Base-by-base conservation (phyloP, 2,888 invertebrate species). In the Volucella inanis region DNA sequence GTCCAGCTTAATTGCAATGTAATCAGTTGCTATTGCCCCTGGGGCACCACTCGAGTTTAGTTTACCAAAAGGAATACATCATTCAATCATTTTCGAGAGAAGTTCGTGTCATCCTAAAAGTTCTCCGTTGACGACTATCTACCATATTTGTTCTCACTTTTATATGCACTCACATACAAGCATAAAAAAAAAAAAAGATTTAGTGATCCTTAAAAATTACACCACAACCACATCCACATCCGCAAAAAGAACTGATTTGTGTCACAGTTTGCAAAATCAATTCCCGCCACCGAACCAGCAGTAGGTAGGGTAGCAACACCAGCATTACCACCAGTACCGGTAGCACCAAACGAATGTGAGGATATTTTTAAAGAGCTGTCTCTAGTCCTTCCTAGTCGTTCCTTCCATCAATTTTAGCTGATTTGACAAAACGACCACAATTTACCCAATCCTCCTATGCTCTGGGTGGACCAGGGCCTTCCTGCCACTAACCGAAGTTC, bases 211-310 rank as follows among this genome's bases (percentile, higher is more conserved):
- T 14, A 74, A 79, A 78, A 79, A 59, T 75, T 43, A 70, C 70
- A 84, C 74, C 83, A 74, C 50, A 78, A 50, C 62, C 74, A 38
- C 49, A 70, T 43, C 41, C 11, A n/a, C 47, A 22, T 31, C 31
- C 31, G 31, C 72, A 41, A 71, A 65, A 22, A 68, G 68, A 52
- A 72, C 64, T 67, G 81, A 84, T 78, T 78, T 78, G 83, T 70
- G 83, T 70, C 78, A 68, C 45, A 79, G 68, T 78, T 78, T 78
- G 83, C 83, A 78, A 64, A 83, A 83, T 83, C 82, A 82, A 82
- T 82, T 67, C 47, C 62, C 31, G 31, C 31, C 31, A 31, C 31
- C 31, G 6, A 4, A 31, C 6, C 31, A 31, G 1, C 31, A 31
- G 31, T 31, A 31, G 31, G 31, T 31, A 31, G 4, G 18, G 18